Conservation (phyloP, 1,140 invertebrate species). For the Cherax quadricarinatus region DNA sequence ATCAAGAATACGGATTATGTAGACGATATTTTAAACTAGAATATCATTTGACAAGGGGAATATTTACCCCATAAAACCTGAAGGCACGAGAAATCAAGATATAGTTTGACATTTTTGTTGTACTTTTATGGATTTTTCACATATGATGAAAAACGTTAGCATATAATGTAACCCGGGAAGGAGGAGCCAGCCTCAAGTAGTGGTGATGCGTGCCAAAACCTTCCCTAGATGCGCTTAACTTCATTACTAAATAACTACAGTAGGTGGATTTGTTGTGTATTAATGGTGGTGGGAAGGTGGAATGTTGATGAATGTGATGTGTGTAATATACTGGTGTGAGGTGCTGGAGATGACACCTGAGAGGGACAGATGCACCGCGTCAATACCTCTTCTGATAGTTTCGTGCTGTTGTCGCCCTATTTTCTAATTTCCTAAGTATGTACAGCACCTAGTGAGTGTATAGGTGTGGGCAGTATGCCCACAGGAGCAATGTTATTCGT, state of each 20-base stretch:
- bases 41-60: too few species aligned
- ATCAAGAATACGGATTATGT: background rate
- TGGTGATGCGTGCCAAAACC: conserved; percentile 16
- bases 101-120: too few species aligned
- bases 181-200: background rate
- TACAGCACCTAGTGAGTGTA: too few species aligned
- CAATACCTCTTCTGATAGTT: background rate
- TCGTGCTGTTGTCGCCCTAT: background rate
- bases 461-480: too few species aligned
- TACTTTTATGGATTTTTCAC: too few species aligned
- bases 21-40: background rate
- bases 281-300: background rate
- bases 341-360: background rate
- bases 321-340: background rate
- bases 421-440: too few species aligned
- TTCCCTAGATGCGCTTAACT: background rate
- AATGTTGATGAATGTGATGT: background rate
- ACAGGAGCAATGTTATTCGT: too few species aligned
- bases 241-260: background rate
- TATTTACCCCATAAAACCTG: background rate
- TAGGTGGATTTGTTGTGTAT: background rate
- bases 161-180: background rate
- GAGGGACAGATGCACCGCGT: background rate
- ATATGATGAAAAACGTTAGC: too few species aligned
- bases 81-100: background rate